Conservation (phyloP, 1,140 invertebrate genomes). For the Caerostris extrusa region DNA sequence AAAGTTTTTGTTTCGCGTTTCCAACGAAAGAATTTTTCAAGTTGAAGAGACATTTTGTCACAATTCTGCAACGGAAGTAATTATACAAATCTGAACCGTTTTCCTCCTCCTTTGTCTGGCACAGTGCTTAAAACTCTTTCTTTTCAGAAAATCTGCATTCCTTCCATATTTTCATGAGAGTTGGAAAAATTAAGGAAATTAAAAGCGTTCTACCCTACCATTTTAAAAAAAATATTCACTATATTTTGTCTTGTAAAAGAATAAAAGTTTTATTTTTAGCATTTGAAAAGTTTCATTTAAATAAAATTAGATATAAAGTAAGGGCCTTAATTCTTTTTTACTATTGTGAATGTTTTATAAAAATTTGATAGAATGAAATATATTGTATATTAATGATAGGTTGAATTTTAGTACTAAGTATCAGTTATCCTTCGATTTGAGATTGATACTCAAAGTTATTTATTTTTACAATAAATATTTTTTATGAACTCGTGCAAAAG, state of each 20-base stretch:
- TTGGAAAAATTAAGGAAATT: neutral
- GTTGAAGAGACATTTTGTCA: conserved; percentile 6
- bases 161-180: neutral
- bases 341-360: no score
- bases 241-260: neutral
- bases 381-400: no score
- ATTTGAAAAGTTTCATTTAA: neutral
- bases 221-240: neutral
- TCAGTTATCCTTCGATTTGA: no score
- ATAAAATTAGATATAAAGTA: neutral
- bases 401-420: no score
- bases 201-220: neutral
- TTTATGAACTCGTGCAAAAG: no score
- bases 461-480: no score
- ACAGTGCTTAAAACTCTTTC: neutral
- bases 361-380: no score
- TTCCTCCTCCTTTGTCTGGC: neutral
- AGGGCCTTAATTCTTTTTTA: neutral
- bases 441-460: no score
- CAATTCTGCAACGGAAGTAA: conserved; percentile 10
- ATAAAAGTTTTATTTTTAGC: neutral
- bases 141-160: conserved; percentile 21
- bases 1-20: conserved; percentile 24
- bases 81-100: conserved; percentile 22
- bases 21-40: neutral